These are phyloP conservation scores for Euclidia mi DNA, from an alignment of 2,888 invertebrate species.

Conservation along the genomic window DNA sequence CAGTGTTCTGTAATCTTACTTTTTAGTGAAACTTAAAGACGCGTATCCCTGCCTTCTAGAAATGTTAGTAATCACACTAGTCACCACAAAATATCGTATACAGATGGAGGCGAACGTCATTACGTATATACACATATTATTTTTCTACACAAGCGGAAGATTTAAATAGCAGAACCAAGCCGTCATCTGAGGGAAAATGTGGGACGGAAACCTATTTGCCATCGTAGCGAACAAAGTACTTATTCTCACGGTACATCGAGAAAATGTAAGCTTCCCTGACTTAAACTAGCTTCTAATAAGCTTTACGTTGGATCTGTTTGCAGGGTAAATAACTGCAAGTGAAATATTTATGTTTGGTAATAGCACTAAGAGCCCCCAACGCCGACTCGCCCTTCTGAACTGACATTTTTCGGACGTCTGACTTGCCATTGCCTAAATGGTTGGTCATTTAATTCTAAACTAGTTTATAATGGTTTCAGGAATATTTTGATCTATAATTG, in stretches of 20 bases:
- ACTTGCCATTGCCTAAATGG: no score
- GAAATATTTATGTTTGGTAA: slow-evolving; percentile 9
- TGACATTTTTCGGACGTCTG: slow-evolving; percentile 1
- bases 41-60: no score
- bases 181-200: slow-evolving; percentile 43
- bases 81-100: neutral
- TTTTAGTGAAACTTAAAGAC: no score
- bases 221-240: slow-evolving; percentile 55
- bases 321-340: slow-evolving; percentile 14
- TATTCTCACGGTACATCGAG: slow-evolving; percentile 59
- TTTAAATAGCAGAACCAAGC: slow-evolving; percentile 44
- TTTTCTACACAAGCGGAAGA: slow-evolving; percentile 33
- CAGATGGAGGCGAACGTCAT: neutral
- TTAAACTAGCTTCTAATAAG: slow-evolving; percentile 29
- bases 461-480: no score
- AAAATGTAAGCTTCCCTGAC: slow-evolving; percentile 44
- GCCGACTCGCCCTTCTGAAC: neutral
- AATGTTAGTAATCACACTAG: no score
- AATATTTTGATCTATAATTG: no score
- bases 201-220: slow-evolving; percentile 65
- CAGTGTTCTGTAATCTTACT: neutral
- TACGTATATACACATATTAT: neutral
- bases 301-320: slow-evolving; percentile 19
- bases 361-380: no score
- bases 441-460: no score